Conservation (phyloP, 2,113 vertebrate species). For the Rhinoptilus africanus region DNA sequence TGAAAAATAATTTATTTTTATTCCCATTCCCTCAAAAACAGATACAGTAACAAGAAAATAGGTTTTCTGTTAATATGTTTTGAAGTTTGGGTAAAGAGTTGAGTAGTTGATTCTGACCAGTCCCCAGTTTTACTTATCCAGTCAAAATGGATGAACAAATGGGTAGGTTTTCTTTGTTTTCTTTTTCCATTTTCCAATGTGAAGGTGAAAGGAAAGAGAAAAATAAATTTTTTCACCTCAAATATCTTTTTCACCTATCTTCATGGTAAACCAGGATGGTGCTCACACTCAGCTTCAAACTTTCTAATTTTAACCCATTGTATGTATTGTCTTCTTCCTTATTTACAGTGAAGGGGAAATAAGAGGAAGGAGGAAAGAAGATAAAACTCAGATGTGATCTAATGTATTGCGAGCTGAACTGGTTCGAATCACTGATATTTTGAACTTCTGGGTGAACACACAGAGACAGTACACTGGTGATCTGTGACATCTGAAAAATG, state of each 20-base stretch:
- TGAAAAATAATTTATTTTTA: neutral
- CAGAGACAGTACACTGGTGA: neutral
- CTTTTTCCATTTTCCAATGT: neutral
- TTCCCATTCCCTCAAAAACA: neutral
- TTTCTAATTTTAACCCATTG: neutral
- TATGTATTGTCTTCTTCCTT: neutral
- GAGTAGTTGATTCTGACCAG: neutral
- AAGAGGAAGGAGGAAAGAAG: neutral
- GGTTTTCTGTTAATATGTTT: neutral
- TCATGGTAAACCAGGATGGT: neutral
- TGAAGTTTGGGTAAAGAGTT: neutral
- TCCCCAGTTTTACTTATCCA: neutral
- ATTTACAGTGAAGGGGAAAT: neutral
- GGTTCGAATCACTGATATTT: neutral
- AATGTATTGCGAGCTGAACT: neutral
- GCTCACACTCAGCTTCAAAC: neutral
- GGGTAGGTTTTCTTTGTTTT: neutral
- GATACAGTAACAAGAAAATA: neutral
- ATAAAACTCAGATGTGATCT: neutral
- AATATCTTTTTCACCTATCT: neutral
- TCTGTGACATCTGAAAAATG: neutral
- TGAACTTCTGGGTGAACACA: neutral
- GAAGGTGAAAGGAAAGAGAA: neutral
- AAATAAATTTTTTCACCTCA: neutral
- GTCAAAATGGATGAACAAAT: neutral